phyloP scores from a whole-genome alignment of 2,888 invertebrate species.

The Nephrotoma appendiculata region DNA sequence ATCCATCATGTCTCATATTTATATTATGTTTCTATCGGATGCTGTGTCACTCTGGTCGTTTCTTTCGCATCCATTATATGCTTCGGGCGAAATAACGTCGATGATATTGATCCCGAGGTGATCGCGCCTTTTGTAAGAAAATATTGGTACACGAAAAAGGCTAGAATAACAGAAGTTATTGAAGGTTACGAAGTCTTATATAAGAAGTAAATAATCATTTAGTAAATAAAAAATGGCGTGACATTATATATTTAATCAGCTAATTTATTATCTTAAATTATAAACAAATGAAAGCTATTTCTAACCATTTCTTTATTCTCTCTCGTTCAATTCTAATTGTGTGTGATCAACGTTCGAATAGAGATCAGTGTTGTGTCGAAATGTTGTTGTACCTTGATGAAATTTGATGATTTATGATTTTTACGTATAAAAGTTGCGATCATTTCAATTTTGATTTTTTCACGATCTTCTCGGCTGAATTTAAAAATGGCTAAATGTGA shows the following conservation, averaged over 20 bases:
- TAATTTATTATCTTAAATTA: background rate
- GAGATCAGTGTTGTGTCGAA: background rate
- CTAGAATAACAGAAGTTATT: background rate
- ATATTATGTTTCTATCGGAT: constrained; percentile 51
- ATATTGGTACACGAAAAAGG: constrained; percentile 15
- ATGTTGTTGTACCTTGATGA: background rate
- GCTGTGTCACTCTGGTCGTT: constrained; percentile 39
- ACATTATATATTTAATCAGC: background rate
- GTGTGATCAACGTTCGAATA: background rate
- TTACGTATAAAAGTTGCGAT: constrained; percentile 13
- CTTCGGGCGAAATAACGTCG: constrained; percentile 17
- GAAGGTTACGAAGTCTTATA: background rate
- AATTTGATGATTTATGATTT: background rate
- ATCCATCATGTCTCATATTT: constrained; percentile 55
- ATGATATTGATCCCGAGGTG: constrained; percentile 41
- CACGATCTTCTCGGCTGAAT: constrained; percentile 33
- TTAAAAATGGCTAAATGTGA: constrained; percentile 20
- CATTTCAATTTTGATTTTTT: constrained; percentile 22
- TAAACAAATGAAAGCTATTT: too few relatives aligned
- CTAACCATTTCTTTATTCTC: too few relatives aligned
- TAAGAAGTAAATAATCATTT: background rate
- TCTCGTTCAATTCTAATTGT: background rate
- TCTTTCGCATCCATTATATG: constrained; percentile 41
- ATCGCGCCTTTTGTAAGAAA: constrained; percentile 49
- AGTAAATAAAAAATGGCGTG: background rate